Evolutionary conservation across 92 coral and sea anemone genomes (phyloP).

Genomic region (Umimayanthus kanabou): DNA sequence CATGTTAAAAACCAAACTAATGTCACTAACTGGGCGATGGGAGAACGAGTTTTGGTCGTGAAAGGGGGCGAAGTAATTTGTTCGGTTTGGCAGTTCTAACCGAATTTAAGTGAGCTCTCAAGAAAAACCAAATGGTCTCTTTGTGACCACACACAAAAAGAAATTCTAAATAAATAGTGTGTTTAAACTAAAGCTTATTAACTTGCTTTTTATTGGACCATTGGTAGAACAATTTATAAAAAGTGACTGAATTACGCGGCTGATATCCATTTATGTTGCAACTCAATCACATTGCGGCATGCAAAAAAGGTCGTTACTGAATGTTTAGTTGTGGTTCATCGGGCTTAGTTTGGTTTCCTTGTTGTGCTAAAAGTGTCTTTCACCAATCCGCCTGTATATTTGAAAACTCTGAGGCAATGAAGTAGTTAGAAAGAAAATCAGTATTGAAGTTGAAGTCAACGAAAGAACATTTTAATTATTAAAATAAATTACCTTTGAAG

Average conservation of each 20-base stretch:
- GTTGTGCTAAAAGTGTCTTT: neutral
- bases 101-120: slow-evolving; percentile 11
- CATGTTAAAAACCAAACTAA: too few relatives aligned
- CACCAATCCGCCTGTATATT: too few relatives aligned
- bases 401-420: neutral
- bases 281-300: neutral
- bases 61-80: neutral
- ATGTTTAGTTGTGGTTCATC: neutral
- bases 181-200: neutral
- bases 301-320: neutral
- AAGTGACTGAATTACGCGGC: neutral
- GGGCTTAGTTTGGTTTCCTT: neutral
- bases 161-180: neutral
- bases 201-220: neutral
- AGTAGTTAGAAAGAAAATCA: neutral
- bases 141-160: neutral
- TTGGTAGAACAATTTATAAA: neutral
- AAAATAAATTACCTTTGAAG: neutral
- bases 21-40: neutral
- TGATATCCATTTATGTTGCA: neutral
- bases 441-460: neutral
- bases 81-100: slow-evolving; percentile 4
- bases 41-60: too few relatives aligned
- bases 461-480: neutral
- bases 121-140: slow-evolving; percentile 6